Conservation (phyloP, 1,140 invertebrate species). For the Drosophila setifemur region DNA sequence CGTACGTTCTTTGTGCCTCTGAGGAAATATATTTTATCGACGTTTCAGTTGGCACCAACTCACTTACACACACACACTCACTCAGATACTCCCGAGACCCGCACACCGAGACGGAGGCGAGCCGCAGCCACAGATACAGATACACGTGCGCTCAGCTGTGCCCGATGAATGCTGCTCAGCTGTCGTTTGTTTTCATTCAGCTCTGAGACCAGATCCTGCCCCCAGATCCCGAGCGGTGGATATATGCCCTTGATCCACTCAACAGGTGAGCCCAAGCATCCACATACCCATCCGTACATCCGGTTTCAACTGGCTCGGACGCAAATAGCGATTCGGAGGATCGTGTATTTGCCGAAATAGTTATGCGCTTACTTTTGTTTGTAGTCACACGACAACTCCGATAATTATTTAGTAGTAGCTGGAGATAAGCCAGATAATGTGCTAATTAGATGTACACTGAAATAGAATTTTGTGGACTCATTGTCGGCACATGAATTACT, state of each 20-base stretch:
- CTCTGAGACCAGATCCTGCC: constrained; percentile 39
- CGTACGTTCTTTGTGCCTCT: constrained; percentile 23
- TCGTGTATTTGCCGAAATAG: constrained; percentile 19
- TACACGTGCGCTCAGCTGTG: constrained; percentile 67
- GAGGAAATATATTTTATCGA: constrained; percentile 34
- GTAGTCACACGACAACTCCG: constrained; percentile 32
- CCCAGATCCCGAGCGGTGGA: not conserved
- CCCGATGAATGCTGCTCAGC: constrained; percentile 40
- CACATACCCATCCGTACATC: not conserved
- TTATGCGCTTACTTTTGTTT: constrained; percentile 36
- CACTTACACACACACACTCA: constrained; percentile 1
- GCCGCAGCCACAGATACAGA: constrained; percentile 25
- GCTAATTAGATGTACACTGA: constrained; percentile 22
- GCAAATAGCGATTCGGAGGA: not conserved
- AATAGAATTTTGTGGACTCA: not conserved
- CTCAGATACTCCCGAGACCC: constrained; percentile 12
- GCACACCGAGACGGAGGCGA: constrained; percentile 13
- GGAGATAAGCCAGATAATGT: constrained; percentile 27
- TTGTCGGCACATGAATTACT: constrained; percentile 1
- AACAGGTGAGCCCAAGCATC: constrained; percentile 51
- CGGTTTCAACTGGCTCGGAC: not conserved
- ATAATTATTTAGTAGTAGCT: constrained; percentile 29
- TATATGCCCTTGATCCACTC: constrained; percentile 39
- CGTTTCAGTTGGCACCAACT: constrained; percentile 33
- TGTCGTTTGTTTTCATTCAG: constrained; percentile 70